Conservation (phyloP, 1,140 invertebrate genomes). For the Diachasma alloeum region DNA sequence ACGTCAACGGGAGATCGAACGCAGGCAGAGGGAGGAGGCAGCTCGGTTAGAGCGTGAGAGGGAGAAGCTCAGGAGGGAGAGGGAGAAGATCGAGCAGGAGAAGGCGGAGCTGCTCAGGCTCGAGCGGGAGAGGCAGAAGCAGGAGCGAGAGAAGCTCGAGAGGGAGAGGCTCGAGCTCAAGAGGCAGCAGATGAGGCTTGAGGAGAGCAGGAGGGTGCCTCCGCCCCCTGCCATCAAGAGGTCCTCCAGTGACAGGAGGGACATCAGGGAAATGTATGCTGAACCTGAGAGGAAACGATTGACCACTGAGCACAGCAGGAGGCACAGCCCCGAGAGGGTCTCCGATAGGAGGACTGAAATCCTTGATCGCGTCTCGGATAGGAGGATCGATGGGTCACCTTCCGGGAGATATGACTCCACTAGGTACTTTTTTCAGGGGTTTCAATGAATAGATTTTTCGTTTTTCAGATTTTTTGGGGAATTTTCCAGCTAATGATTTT, state of each 20-base stretch:
- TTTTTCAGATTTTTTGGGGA: slow-evolving; percentile 3
- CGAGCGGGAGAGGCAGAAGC: slow-evolving; percentile 81
- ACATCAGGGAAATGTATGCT: slow-evolving; percentile 53
- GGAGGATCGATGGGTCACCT: slow-evolving; percentile 53
- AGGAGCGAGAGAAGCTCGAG: slow-evolving; percentile 85
- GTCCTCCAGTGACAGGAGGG: slow-evolving; percentile 53
- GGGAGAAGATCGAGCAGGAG: slow-evolving; percentile 80
- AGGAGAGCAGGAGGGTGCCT: slow-evolving; percentile 57
- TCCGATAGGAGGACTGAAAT: slow-evolving; percentile 54
- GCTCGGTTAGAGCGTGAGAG: slow-evolving; percentile 80
- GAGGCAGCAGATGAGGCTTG: slow-evolving; percentile 72
- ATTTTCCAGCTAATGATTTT: too few species aligned
- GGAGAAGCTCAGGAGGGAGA: slow-evolving; percentile 78
- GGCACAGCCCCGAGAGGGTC: slow-evolving; percentile 55
- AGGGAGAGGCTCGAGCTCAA: slow-evolving; percentile 83
- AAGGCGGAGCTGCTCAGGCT: slow-evolving; percentile 81
- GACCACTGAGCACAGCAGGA: slow-evolving; percentile 52
- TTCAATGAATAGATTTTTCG: slow-evolving; percentile 6
- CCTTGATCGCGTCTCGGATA: slow-evolving; percentile 56
- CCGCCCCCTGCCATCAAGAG: slow-evolving; percentile 59
- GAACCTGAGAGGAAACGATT: slow-evolving; percentile 59
- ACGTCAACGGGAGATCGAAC: slow-evolving; percentile 78
- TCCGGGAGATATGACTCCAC: slow-evolving; percentile 56
- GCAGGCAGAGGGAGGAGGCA: slow-evolving; percentile 82
- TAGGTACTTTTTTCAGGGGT: slow-evolving; percentile 37